phyloP scores from a whole-genome alignment of 2,888 invertebrate genomes.

The Lapara coniferarum region DNA sequence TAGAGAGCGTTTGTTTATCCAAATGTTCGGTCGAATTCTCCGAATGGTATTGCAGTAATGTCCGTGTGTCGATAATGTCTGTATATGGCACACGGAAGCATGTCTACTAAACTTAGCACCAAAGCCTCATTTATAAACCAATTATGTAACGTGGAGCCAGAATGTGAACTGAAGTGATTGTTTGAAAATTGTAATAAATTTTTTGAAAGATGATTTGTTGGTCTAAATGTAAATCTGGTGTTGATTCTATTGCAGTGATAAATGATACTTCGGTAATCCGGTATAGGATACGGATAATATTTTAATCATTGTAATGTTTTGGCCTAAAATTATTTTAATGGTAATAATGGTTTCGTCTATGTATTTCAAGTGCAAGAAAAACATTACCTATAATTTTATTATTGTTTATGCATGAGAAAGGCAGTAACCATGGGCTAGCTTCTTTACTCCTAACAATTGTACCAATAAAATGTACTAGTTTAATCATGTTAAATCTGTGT shows the following conservation, averaged over 20 bases:
- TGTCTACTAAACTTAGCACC: not conserved
- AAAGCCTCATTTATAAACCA: slow-evolving; percentile 6
- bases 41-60: slow-evolving; percentile 1
- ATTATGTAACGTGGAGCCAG: slow-evolving; percentile 20
- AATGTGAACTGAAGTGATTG: slow-evolving; percentile 20
- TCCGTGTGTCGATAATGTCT: slow-evolving; percentile 53
- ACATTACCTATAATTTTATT: too few species aligned
- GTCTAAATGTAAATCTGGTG: slow-evolving; percentile 17
- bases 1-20: not conserved
- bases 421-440: too few species aligned
- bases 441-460: too few species aligned
- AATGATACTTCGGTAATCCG: not conserved
- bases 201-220: slow-evolving; percentile 20
- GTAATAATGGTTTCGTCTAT: too few species aligned
- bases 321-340: not conserved
- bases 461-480: too few species aligned
- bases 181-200: slow-evolving; percentile 13
- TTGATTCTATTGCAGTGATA: slow-evolving; percentile 19
- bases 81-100: slow-evolving; percentile 54
- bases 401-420: too few species aligned
- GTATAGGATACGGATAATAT: slow-evolving; percentile 1
- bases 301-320: not conserved
- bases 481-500: too few species aligned
- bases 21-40: slow-evolving; percentile 16
- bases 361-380: not conserved